Evolutionary conservation across 2,113 vertebrate species (phyloP), one percentile per base, ranked within the genome.

Genomic region (Oreochromis tanganicae): DNA sequence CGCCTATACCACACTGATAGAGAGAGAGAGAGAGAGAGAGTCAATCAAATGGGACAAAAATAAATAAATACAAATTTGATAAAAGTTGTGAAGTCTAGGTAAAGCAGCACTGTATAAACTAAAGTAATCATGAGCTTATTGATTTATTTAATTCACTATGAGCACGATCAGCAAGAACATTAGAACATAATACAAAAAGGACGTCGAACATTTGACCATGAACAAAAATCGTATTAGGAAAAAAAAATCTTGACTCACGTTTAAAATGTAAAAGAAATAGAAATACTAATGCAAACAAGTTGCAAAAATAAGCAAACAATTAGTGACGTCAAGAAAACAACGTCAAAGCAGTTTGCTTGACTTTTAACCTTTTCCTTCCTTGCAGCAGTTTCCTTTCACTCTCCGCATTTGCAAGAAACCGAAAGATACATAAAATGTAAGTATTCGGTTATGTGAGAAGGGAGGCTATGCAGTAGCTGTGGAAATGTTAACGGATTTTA

Each of bases 1-100:
- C 95, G 95, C 95, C 95, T 89, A 78, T 78, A 87, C 90, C 82
- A 79, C 27, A 17, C 61, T 32, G 73, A 86, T 7, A 80, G 50
- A 55, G 27, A 50, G 29, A 81, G 56, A 61, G 29, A 57, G 78
- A 63, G 66, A 43, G 43, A 63, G 21, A 24, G 84, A 10, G 36
- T 27, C 27, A 27, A 9, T 34, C 38, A 24, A 78, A 82, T 55
- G 66, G 75, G 41, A 75, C 24, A 29, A 27, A 24, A 73, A 12
- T 17, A 63, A 63, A 36, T 3, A 86, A 68, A 32, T 2, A 83
- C 87, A 88, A 87, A 61, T 82, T 43, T 68, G 84, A 88, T 90
- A 81, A 87, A 90, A 93, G 86, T 92, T 89, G 55, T 90, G 84
- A 90, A 91, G 86, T 41, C 54, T 46, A 86, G 73, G 75, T 90